phyloP scores from a whole-genome alignment of 1,140 invertebrate species.

The Tetramorium alpestre region DNA sequence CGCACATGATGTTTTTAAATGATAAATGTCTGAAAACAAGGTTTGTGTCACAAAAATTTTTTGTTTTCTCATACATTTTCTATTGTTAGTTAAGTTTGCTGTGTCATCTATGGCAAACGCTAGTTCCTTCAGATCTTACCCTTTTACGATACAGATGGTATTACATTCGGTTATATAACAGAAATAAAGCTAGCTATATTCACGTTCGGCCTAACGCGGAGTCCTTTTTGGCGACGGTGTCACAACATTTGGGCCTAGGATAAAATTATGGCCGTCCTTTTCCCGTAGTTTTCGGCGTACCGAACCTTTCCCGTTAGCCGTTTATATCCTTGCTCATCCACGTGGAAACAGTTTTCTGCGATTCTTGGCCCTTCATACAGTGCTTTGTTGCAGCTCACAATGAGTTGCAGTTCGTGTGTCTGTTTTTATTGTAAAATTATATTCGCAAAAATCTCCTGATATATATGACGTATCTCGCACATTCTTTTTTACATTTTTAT shows the following conservation, averaged over 20 bases:
- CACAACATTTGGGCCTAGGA: constrained; percentile 70
- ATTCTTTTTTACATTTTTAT: neutral
- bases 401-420: constrained; percentile 10
- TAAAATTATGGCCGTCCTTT: constrained; percentile 68
- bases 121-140: neutral
- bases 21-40: neutral
- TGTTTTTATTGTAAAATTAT: neutral
- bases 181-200: constrained; percentile 55
- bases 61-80: neutral
- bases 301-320: constrained; percentile 13
- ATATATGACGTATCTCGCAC: neutral
- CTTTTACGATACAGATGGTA: neutral
- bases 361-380: neutral
- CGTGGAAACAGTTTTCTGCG: constrained; percentile 50
- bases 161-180: constrained; percentile 2
- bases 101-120: neutral
- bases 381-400: neutral
- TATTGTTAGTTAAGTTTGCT: neutral
- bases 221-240: constrained; percentile 62
- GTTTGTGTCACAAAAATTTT: neutral
- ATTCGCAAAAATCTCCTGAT: neutral
- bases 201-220: constrained; percentile 38
- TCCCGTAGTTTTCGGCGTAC: constrained; percentile 40
- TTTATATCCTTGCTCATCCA: constrained; percentile 40
- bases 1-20: neutral